Base-by-base conservation (phyloP, 2,113 vertebrate species). In the Tachycineta bicolor region DNA sequence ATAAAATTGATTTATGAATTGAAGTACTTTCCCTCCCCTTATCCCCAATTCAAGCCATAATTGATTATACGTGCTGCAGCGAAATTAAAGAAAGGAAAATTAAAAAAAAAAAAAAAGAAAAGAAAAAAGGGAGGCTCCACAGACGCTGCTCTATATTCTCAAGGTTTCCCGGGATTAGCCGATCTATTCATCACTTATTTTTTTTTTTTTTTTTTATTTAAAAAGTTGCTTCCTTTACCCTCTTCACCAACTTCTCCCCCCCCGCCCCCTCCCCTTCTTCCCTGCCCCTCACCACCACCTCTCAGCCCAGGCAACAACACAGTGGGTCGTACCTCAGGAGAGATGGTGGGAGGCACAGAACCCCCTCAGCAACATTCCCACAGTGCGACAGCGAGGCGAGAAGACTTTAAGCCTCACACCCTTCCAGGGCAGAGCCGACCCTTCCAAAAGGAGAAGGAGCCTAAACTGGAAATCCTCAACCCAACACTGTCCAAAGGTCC, bases 1-100 rank as follows among this genome's bases (percentile, higher is more conserved):
- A 99, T 98, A 99, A 99, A 99, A 99, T 99, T 99, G 99, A 99
- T 99, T 99, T 99, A 99, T 99, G 99, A 98, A 98, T 98, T 98
- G 98, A 99, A 99, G 98, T 97, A 98, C 98, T 98, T 98, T 98
- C 98, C 98, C 96, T 98, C 98, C 97, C 98, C 97, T 98, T 98
- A 98, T 98, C 97, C 96, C 95, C 58, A 62, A 98, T 98, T 99
- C 98, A 98, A 98, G 97, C 98, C 98, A 98, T 99, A 99, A 99
- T 99, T 99, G 99, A 99, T 99, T 99, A 99, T 99, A 99, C 80
- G 99, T 99, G 99, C 98, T 98, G 98, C 98, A 98, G 97, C 97
- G 96, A 98, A 98, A 98, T 98, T 98, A 98, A 98, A 98, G 95
- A 98, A 98, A 98, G 96, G 98, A 97, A 98, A 97, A 98, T 97